Evolutionary conservation across 2,888 invertebrate species (phyloP).

Genomic region (Dilophus febrilis): DNA sequence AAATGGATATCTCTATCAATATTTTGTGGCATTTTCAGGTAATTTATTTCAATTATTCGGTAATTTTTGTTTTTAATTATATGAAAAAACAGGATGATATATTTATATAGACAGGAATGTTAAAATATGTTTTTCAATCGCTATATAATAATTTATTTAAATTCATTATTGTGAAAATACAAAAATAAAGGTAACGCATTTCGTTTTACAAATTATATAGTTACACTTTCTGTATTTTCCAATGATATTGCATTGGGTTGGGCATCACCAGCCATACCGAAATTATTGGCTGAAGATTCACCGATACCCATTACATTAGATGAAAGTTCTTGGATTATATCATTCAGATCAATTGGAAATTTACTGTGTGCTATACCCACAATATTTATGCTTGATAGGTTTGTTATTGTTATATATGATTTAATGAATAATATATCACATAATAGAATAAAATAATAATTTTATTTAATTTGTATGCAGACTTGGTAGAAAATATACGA

Average conservation of each 20-base stretch:
- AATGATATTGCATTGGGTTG: conserved; percentile 40
- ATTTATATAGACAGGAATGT: no score
- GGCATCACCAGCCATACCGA: conserved; percentile 42
- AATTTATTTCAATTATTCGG: no score
- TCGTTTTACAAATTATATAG: no score
- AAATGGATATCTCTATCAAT: no score
- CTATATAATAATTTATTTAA: no score
- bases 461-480: conserved; percentile 15
- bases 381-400: conserved; percentile 39
- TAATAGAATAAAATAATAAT: not conserved
- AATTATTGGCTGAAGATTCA: conserved; percentile 32
- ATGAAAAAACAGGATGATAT: no score
- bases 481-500: conserved; percentile 45
- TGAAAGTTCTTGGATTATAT: conserved; percentile 46
- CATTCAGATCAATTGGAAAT: conserved; percentile 44
- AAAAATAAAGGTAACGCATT: no score
- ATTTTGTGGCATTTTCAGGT: no score
- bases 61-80: no score
- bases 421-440: not conserved
- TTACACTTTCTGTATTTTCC: conserved; percentile 35
- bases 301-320: conserved; percentile 36
- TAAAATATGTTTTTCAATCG: no score
- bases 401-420: not conserved
- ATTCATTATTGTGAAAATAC: no score
- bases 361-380: conserved; percentile 44